Evolutionary conservation across 2,888 invertebrate species (phyloP).

Genomic region (Plebejus anna): DNA sequence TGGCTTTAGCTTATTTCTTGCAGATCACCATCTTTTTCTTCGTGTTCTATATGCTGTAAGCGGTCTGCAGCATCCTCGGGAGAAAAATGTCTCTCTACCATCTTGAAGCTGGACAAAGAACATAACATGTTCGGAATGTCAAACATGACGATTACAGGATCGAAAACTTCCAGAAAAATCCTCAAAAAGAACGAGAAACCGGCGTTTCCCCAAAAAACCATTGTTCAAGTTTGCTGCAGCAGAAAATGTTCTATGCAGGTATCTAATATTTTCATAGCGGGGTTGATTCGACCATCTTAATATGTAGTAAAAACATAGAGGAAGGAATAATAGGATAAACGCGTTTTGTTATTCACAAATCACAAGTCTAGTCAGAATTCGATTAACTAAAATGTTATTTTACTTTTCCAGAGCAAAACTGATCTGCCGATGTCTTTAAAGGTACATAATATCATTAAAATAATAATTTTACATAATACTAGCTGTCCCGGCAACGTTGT

Average conservation of each 20-base stretch:
- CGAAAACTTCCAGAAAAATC: conserved; percentile 49
- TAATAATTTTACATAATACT: too few relatives aligned
- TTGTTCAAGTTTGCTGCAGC: conserved; percentile 63
- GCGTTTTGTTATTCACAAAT: background rate
- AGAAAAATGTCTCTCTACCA: conserved; percentile 64
- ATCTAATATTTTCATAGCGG: background rate
- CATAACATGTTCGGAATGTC: conserved; percentile 71
- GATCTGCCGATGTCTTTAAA: conserved; percentile 61
- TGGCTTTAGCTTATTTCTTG: conserved; percentile 38
- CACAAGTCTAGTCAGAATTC: background rate
- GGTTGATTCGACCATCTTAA: background rate
- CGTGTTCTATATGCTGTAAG: conserved; percentile 48
- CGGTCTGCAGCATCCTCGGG: conserved; percentile 48
- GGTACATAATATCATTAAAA: conserved; percentile 43
- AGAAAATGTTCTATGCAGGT: conserved; percentile 41
- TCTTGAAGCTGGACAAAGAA: conserved; percentile 64
- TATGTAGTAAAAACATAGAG: background rate
- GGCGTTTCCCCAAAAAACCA: conserved; percentile 67
- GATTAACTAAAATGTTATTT: background rate
- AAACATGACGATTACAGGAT: conserved; percentile 58
- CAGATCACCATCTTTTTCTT: conserved; percentile 57
- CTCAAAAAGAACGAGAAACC: conserved; percentile 56
- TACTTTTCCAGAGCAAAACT: conserved; percentile 60
- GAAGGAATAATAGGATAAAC: background rate
- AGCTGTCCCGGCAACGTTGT: too few relatives aligned